Percentiles rank a stretch among this genome's conserved stretches.
These are phyloP conservation scores for Ciconia nigra DNA, from an alignment of 2,797 vertebrate genomes.

Conservation along the genomic window DNA sequence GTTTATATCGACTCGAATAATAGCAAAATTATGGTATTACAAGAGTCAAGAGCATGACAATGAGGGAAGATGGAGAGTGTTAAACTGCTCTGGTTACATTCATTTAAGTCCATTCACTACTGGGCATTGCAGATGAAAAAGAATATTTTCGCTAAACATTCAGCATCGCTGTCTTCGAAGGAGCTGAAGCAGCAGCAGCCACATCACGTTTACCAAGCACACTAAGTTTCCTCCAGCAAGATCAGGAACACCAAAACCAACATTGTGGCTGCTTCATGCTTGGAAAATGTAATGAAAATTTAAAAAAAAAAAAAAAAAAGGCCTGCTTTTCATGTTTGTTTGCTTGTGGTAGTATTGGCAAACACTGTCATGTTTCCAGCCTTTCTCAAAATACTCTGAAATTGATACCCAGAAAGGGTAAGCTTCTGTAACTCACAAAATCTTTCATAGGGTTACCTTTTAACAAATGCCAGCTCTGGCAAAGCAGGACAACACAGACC, in stretches of 20 bases:
- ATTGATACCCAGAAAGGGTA: neutral
- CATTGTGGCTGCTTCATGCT: neutral
- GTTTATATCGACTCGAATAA: neutral
- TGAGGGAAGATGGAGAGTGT: neutral
- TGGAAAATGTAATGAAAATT: neutral
- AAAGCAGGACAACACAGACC: neutral
- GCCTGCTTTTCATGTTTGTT: neutral
- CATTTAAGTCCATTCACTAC: neutral
- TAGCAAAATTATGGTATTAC: neutral
- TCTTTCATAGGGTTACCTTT: neutral
- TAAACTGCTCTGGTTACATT: neutral
- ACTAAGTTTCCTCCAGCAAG: neutral
- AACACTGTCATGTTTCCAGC: neutral
- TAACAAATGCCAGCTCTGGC: neutral
- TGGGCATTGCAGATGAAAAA: neutral
- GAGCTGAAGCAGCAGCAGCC: neutral
- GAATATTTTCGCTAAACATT: neutral
- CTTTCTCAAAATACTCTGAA: neutral
- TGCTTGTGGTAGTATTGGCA: neutral
- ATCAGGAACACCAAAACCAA: neutral
- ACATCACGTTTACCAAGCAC: neutral
- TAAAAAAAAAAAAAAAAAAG: neutral
- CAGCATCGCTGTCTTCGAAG: neutral
- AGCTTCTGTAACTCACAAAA: neutral
- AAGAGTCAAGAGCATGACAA: neutral